Evolutionary conservation across 2,888 invertebrate species (phyloP).

Genomic region (Neocrepidodera transversa): DNA sequence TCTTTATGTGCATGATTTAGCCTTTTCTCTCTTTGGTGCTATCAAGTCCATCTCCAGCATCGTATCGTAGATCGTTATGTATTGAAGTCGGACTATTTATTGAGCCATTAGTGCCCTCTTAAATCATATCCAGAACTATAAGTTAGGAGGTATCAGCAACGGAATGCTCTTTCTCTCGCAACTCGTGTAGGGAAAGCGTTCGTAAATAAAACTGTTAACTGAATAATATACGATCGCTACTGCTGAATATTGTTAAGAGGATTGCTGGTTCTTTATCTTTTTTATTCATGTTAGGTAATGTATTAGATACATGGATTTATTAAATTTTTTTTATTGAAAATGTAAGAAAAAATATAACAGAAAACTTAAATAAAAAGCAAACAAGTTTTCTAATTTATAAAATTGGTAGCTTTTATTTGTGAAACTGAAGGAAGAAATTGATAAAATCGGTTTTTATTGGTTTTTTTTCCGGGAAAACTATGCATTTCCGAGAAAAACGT

Average conservation of each 20-base stretch:
- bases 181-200: conserved; percentile 35
- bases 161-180: conserved; percentile 42
- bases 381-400: too few species aligned
- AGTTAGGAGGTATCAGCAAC: conserved; percentile 59
- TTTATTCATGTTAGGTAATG: too few species aligned
- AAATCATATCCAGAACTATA: conserved; percentile 66
- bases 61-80: conserved; percentile 56
- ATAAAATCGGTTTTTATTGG: too few species aligned
- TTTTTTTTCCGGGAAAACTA: too few species aligned
- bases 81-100: conserved; percentile 69
- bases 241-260: conserved; percentile 5
- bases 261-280: too few species aligned
- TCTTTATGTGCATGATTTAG: conserved; percentile 2
- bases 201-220: conserved; percentile 53
- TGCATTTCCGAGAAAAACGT: too few species aligned
- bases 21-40: neutral
- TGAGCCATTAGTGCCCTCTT: conserved; percentile 68
- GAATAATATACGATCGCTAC: conserved; percentile 1
- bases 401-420: too few species aligned
- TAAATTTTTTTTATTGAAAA: too few species aligned
- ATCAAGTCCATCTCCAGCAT: conserved; percentile 3
- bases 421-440: too few species aligned
- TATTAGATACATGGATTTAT: too few species aligned
- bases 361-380: too few species aligned
- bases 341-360: too few species aligned